phyloP scores from a whole-genome alignment of 1,140 invertebrate species.

The Anoplophora glabripennis region DNA sequence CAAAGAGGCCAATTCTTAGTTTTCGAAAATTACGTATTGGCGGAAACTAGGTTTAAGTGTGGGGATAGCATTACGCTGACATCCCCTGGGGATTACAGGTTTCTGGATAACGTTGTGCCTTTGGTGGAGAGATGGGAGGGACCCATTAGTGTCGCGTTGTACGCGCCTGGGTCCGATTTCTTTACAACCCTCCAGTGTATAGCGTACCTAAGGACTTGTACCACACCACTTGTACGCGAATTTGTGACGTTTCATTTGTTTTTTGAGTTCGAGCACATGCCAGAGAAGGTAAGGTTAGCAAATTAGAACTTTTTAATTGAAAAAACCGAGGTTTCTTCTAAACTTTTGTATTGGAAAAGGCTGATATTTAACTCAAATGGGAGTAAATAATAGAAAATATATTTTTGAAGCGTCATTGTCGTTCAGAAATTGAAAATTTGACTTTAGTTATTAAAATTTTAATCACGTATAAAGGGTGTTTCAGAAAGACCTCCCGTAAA shows the following conservation, averaged over 20 bases:
- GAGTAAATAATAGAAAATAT: too few species aligned
- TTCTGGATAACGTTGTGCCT: constrained; percentile 40
- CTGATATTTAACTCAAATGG: too few species aligned
- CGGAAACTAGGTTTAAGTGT: constrained; percentile 50
- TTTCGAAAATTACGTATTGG: constrained; percentile 76
- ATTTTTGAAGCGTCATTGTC: too few species aligned
- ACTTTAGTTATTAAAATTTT: too few species aligned
- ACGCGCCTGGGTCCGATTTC: constrained; percentile 67
- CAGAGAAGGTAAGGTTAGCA: constrained; percentile 49
- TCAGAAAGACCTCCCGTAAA: too few species aligned
- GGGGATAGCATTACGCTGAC: constrained; percentile 69
- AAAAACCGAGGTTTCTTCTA: too few species aligned
- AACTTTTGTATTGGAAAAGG: too few species aligned
- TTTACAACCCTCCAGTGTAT: constrained; percentile 57
- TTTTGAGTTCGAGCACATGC: constrained; percentile 61
- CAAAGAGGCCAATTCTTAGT: constrained; percentile 81
- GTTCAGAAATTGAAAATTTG: too few species aligned
- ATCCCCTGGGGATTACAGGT: constrained; percentile 62
- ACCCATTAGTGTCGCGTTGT: constrained; percentile 67
- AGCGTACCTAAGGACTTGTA: constrained; percentile 58
- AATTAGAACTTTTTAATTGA: too few species aligned
- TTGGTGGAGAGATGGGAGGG: constrained; percentile 51
- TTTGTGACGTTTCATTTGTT: constrained; percentile 66
- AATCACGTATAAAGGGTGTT: too few species aligned
- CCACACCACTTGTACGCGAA: constrained; percentile 52